Percentiles rank a stretch among this genome's conserved stretches.
Evolutionary conservation across 2,797 vertebrate species (phyloP).

Genomic region (Galaxias olidus): DNA sequence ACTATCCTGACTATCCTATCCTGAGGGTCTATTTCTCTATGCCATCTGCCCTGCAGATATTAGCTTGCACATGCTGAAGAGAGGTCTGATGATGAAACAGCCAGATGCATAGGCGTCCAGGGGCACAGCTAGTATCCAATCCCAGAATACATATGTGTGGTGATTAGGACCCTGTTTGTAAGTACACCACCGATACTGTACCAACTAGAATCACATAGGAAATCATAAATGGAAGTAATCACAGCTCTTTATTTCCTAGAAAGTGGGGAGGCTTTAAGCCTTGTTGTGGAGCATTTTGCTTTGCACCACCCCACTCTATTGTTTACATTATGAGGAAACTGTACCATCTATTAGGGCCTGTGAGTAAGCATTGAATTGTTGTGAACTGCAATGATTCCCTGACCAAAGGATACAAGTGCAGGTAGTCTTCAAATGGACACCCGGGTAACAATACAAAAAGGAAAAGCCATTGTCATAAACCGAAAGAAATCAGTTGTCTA

Average conservation of each 20-base stretch:
- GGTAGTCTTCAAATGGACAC: too few species aligned
- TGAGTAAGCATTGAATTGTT: too few species aligned
- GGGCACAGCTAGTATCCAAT: conserved; percentile 12
- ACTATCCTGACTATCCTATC: not conserved
- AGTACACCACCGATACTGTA: not conserved
- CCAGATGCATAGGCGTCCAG: conserved; percentile 8
- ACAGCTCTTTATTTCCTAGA: conserved; percentile 7
- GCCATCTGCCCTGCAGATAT: conserved; percentile 42
- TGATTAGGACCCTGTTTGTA: conserved; percentile 1
- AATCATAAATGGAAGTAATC: conserved; percentile 16
- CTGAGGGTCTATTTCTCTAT: conserved; percentile 32
- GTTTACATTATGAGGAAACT: not conserved
- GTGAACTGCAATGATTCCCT: too few species aligned
- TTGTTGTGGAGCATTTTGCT: not conserved
- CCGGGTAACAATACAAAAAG: too few species aligned
- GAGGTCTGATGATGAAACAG: conserved; percentile 28
- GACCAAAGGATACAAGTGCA: too few species aligned
- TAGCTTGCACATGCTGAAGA: conserved; percentile 49
- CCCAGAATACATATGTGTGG: not conserved
- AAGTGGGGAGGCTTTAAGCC: not conserved
- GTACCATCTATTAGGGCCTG: not conserved
- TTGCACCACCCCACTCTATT: not conserved
- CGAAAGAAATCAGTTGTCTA: too few species aligned
- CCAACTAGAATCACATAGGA: conserved; percentile 13
- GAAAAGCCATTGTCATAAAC: too few species aligned